These are phyloP conservation scores for Philereme transversata DNA, from an alignment of 2,888 invertebrate species.

Conservation along the genomic window DNA sequence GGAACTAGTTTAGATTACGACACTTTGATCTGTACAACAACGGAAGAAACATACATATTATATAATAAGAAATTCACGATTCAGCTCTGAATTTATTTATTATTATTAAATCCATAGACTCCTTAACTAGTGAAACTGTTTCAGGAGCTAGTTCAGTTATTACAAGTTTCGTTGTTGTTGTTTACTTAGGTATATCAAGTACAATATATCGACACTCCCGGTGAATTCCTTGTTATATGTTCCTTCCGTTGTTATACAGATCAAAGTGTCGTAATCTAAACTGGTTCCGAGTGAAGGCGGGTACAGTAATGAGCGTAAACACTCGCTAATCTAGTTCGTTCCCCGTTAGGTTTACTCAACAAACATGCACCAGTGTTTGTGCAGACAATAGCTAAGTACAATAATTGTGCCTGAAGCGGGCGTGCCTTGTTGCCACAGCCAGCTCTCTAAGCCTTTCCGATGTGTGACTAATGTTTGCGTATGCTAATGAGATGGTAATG, in stretches of 20 bases:
- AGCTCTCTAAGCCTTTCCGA: slow-evolving; percentile 73
- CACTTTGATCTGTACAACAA: slow-evolving; percentile 20
- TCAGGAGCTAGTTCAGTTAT: no score
- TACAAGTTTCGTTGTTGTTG: no score
- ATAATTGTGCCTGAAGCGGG: slow-evolving; percentile 76
- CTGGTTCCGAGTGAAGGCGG: slow-evolving; percentile 35
- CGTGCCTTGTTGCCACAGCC: slow-evolving; percentile 70
- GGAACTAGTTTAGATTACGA: slow-evolving; percentile 42
- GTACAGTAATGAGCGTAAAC: slow-evolving; percentile 60
- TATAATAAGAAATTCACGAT: not conserved
- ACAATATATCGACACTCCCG: slow-evolving; percentile 3
- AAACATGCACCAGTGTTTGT: slow-evolving; percentile 68
- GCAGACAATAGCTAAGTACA: slow-evolving; percentile 78
- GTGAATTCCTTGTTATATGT: not conserved
- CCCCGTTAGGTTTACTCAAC: slow-evolving; percentile 74
- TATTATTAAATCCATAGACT: not conserved
- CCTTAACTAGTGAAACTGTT: no score
- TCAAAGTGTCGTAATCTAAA: slow-evolving; percentile 38
- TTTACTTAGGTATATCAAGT: no score
- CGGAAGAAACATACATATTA: slow-evolving; percentile 2
- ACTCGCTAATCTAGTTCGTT: slow-evolving; percentile 73
- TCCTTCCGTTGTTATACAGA: slow-evolving; percentile 5
- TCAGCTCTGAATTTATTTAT: no score
- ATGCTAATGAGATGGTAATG: slow-evolving; percentile 82
- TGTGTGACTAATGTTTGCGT: slow-evolving; percentile 78